phyloP scores from a whole-genome alignment of 2,113 vertebrate species.

The Cnemophilus loriae region DNA sequence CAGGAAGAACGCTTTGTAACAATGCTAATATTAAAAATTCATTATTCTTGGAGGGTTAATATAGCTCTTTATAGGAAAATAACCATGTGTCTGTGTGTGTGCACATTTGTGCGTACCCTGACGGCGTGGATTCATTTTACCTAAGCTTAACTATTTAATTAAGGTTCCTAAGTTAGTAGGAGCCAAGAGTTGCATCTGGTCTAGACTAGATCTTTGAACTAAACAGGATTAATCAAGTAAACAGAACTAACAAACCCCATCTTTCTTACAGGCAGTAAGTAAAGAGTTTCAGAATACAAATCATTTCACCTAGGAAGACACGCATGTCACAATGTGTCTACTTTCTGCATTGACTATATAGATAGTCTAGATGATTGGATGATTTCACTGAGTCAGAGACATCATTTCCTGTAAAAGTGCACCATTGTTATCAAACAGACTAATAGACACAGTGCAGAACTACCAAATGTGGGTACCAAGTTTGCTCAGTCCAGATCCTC shows the following conservation, averaged over 20 bases:
- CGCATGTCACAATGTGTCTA: neutral
- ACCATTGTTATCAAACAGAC: neutral
- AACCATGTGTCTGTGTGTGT: neutral
- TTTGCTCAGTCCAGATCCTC: neutral
- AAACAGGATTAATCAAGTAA: neutral
- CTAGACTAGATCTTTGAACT: neutral
- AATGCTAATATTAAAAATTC: constrained; percentile 40
- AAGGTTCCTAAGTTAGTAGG: neutral
- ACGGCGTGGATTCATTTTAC: neutral
- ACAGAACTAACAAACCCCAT: neutral
- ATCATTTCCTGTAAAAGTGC: neutral
- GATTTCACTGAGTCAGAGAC: neutral
- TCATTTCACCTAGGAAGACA: neutral
- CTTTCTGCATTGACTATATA: neutral
- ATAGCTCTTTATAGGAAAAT: neutral
- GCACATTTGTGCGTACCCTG: rapidly evolving
- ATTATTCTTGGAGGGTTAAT: neutral
- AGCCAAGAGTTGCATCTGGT: neutral
- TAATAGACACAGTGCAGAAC: neutral
- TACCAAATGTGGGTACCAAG: neutral
- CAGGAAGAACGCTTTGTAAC: constrained; percentile 13
- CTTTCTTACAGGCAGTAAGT: neutral
- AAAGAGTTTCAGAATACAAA: neutral
- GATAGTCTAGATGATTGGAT: neutral
- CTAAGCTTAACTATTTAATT: neutral